Evolutionary conservation across 2,888 invertebrate genomes (phyloP).

Genomic region (Pristionchus entomophagus): DNA sequence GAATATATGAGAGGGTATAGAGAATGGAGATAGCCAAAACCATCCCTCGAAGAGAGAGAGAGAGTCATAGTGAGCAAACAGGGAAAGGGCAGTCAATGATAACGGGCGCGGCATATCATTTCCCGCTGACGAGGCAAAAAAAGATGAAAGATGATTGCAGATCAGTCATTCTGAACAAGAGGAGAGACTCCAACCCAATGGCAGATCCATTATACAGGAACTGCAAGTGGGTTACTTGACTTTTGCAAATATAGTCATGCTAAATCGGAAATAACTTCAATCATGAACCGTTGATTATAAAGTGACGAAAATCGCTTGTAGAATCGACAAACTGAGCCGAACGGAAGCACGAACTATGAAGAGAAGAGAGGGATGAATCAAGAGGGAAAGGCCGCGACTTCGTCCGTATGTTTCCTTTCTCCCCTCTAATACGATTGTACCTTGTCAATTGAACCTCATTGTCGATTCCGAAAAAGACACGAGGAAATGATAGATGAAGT

Average conservation of each 20-base stretch:
- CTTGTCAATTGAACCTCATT: slow-evolving; percentile 21
- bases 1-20: too few relatives aligned
- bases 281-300: not conserved
- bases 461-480: slow-evolving; percentile 12
- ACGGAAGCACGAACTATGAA: slow-evolving; percentile 3
- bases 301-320: not conserved
- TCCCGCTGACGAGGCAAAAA: slow-evolving; percentile 3
- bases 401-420: slow-evolving; percentile 12
- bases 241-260: too few relatives aligned
- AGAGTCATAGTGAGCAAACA: slow-evolving; percentile 30
- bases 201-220: slow-evolving; percentile 20
- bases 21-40: too few relatives aligned
- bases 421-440: slow-evolving; percentile 21
- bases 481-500: not conserved
- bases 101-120: not conserved
- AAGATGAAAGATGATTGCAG: slow-evolving; percentile 5
- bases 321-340: not conserved
- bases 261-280: too few relatives aligned
- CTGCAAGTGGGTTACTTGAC: slow-evolving; percentile 29
- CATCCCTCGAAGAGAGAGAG: too few relatives aligned
- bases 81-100: slow-evolving; percentile 29
- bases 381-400: slow-evolving; percentile 27
- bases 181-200: not conserved
- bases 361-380: slow-evolving; percentile 27
- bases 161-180: not conserved